Evolutionary conservation across 2,888 invertebrate genomes (phyloP).

Genomic region (Drosophila algonquin): DNA sequence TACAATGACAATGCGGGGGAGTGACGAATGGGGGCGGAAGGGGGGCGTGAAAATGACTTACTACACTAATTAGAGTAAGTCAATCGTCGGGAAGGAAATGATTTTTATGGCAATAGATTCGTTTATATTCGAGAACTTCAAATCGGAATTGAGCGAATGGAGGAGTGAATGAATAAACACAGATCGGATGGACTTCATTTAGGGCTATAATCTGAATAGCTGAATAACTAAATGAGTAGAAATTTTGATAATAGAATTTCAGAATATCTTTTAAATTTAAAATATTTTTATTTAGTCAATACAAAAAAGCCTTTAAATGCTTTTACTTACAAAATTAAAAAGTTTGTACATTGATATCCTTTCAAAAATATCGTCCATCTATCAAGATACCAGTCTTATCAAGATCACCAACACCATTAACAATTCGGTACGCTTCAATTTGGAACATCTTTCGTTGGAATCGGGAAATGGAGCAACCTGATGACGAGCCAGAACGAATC

Average conservation of each 20-base stretch:
- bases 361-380: not conserved
- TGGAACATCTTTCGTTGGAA: constrained; percentile 9
- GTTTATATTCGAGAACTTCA: not conserved
- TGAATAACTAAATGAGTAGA: too few relatives aligned
- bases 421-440: constrained; percentile 15
- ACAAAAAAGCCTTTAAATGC: too few relatives aligned
- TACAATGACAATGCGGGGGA: constrained; percentile 18
- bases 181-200: not conserved
- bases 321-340: too few relatives aligned
- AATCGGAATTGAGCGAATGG: not conserved
- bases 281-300: too few relatives aligned
- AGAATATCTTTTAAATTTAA: too few relatives aligned
- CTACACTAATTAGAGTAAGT: constrained; percentile 32
- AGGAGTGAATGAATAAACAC: not conserved
- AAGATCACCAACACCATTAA: constrained; percentile 9
- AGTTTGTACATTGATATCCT: not conserved
- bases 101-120: constrained; percentile 5
- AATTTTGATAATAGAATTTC: too few relatives aligned
- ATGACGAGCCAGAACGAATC: constrained; percentile 47
- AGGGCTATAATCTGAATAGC: too few relatives aligned
- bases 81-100: constrained; percentile 19
- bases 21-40: not conserved
- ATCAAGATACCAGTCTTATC: not conserved
- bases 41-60: constrained; percentile 43
- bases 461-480: constrained; percentile 46